Evolutionary conservation across 1,140 invertebrate genomes (phyloP), one percentile per base, ranked within the genome.

Genomic region (Drosophila pseudoananassae): DNA sequence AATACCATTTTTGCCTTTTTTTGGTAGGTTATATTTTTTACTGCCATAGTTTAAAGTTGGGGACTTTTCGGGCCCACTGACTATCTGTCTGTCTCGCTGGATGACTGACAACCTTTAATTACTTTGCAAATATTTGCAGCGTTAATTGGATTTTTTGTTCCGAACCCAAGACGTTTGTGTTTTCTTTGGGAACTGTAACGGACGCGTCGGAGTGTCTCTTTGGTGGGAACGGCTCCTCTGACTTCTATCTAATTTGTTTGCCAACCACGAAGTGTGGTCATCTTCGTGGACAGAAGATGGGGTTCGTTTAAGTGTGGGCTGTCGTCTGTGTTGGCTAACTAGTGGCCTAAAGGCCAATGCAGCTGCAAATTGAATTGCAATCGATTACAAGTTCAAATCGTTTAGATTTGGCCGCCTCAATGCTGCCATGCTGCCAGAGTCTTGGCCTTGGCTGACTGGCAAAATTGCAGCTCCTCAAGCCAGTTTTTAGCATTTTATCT

Each of bases 351-450:
- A 40, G 47, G 66, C 40, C 59, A 17, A 36, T 81, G 83, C 83
- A 87, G 84, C 79, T 88, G 82, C 80, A 59, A 71, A 69, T 84
- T 74, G 76, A 79, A 78, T 84, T 47, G 80, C 83, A 87, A 88
- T 89, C 78, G 83, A 89, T 89, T 83, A 89, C 83, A 88, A 88
- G 83, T 88, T 88, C 83, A 88, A 89, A 88, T 63, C 84, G 54
- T 83, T 88, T 88, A 89, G 71, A 70, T 88, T 88, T 88, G 83
- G 83, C 79, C 79, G 72, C 76, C 76, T 77, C 70, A 82, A 83
- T 83, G 75, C 81, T 82, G 75, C 58, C 63, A 6, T 17, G 33
- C 17, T 10, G 63, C 68, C 82, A 87, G 52, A 45, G 74, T 66
- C 83, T 76, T 79, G 84, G 84, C 83, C 83, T 88, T 88, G 78